Base-by-base conservation (phyloP, 2,113 vertebrate species). In the Passer domesticus region DNA sequence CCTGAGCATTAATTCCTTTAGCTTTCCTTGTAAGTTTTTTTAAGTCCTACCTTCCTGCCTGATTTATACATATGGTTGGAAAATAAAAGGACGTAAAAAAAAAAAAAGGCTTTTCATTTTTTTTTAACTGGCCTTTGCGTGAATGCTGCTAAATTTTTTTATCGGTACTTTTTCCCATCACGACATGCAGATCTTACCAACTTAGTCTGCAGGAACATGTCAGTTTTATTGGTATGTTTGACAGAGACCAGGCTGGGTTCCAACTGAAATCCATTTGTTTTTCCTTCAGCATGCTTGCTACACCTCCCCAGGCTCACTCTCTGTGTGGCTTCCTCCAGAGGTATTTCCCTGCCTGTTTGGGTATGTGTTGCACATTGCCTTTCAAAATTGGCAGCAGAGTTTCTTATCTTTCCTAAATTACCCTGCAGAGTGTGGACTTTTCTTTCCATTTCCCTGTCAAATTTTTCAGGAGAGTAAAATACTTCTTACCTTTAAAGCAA, bases 231-330 rank as follows among this genome's bases (percentile, higher is more conserved):
- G 80, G 88, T 70, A 90, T 30, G 24, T 73, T 94, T 96, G 87
- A 96, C 90, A 88, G 78, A 96, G 59, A 69, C 78, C 92, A 95
- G 95, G 90, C 94, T 94, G 67, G 21, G 96, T 96, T 95, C 95
- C 92, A 96, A 13, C 46, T 52, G 35, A 59, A 96, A 95, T 89
- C 56, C 64, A 22, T 96, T 96, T 95, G 21, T 92, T 94, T 90
- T 92, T 60, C 47, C 64, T 90, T 59, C 85, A 88, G 47, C 6
- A 1, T 25, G 35, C 68, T 70, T 43, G 14, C 59, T 87, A 35
- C 66, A 69, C 87, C 88, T 91, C 79, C 78, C 82, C 33, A 77
- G 91, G 43, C 74, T 89, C 66, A 39, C 5, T 4, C 60, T 72
- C 66, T 90, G 28, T 49, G 82, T 3, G 9, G 59, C 15, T 92